Base-by-base conservation (phyloP, 1,140 invertebrate species). In the Drosophila neocordata region DNA sequence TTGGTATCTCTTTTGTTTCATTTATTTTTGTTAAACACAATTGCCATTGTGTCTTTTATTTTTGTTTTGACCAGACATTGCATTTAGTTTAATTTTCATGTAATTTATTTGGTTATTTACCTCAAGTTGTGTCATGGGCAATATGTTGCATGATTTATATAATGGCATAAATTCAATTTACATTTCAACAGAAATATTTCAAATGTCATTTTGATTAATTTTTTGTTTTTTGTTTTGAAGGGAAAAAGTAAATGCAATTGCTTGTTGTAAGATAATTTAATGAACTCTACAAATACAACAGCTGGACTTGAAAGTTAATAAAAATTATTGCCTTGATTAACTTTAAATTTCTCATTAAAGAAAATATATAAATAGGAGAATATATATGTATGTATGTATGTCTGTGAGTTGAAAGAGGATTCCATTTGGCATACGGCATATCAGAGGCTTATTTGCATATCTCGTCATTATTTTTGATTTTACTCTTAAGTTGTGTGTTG, bases 141-240 rank as follows among this genome's bases (percentile, higher is more conserved):
- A 56, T 56, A 56, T 56, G 53, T 34, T 56, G 53, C 53, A 34
- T 56, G 53, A 56, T 56, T 56, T 56, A 56, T 56, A n/a, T n/a
- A 9, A 13, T 55, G 52, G 22, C 22, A 55, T 24, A 55, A 55
- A 34, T 56, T 56, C 53, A 56, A 56, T 34, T 34, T 48, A 44
- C 41, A 18, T 44, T 44, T 44, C 41, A 9, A 48, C 44, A 48
- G 15, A 48, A 8, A 48, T 48, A 48, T 31, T 31, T 31, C 27
- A 6, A 31, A 31, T 24, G 24, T 24, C 24, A 24, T 24, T 24
- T n/a, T n/a, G n/a, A n/a, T n/a, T n/a, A n/a, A n/a, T n/a, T n/a
- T n/a, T n/a, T n/a, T n/a, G n/a, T n/a, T n/a, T n/a, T n/a, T n/a
- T n/a, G n/a, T n/a, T 24, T 24, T 24, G 2, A 24, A 24, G 22